Conservation (phyloP, 2,113 vertebrate species). For the Myodes glareolus region DNA sequence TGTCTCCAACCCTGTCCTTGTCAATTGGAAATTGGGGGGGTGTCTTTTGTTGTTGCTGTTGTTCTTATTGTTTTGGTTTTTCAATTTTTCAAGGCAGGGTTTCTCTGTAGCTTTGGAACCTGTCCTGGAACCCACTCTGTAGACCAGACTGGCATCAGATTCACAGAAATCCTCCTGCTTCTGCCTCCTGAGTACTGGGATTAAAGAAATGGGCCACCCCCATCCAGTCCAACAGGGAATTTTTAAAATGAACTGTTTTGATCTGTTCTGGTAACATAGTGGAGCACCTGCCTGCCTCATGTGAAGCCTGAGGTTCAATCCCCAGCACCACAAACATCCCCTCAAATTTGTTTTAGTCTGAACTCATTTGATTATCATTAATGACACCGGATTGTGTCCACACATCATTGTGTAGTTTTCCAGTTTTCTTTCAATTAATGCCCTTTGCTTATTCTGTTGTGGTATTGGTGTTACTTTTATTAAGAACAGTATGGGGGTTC, state of each 20-base stretch:
- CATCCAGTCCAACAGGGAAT: not conserved
- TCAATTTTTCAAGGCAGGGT: not conserved
- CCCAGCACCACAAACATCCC: not conserved
- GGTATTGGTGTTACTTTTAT: constrained; percentile 54
- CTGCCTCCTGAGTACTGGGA: not conserved
- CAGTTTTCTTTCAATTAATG: constrained; percentile 18
- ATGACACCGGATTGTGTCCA: not conserved
- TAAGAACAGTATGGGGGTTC: not conserved
- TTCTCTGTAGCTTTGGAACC: not conserved
- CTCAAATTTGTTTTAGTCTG: not conserved
- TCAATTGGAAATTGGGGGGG: not conserved
- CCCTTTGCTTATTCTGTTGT: constrained; percentile 5
- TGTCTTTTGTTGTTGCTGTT: too few species aligned
- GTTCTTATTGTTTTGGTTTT: too few species aligned
- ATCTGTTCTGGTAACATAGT: not conserved
- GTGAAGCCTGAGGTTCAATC: not conserved
- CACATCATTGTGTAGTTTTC: constrained; percentile 16
- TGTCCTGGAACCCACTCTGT: not conserved
- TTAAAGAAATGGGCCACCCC: not conserved
- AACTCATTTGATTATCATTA: constrained; percentile 27
- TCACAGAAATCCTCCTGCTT: not conserved
- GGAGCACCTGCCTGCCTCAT: too few species aligned
- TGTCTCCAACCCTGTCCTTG: not conserved
- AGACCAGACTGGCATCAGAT: not conserved
- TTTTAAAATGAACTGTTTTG: not conserved